These are phyloP conservation scores for Mayetiola destructor DNA, from an alignment of 2,888 invertebrate genomes.

Conservation along the genomic window DNA sequence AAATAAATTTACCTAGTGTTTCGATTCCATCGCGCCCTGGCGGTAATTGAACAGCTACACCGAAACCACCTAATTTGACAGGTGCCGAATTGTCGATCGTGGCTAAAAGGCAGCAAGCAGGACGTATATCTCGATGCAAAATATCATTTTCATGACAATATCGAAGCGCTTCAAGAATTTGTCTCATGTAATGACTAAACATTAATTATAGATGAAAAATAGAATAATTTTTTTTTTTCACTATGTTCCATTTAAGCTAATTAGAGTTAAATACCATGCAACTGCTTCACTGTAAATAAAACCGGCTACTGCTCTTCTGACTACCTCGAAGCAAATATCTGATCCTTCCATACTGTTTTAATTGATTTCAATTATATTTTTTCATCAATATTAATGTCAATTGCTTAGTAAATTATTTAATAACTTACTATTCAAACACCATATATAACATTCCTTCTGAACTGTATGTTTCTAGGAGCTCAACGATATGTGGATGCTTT, in stretches of 20 bases:
- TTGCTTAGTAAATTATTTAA: too few relatives aligned
- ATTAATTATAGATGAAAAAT: not conserved
- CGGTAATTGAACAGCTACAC: conserved; percentile 88
- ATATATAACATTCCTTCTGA: conserved; percentile 98
- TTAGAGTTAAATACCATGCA: too few relatives aligned
- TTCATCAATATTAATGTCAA: not conserved
- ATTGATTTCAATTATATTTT: too few relatives aligned
- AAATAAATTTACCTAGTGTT: conserved; percentile 39
- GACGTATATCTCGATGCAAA: conserved; percentile 92
- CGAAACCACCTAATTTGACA: conserved; percentile 93
- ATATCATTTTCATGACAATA: conserved; percentile 98
- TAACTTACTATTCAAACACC: conserved; percentile 99
- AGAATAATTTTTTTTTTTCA: not conserved
- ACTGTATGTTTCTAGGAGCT: conserved; percentile 93
- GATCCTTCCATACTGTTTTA: conserved; percentile 96
- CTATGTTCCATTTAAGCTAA: too few relatives aligned
- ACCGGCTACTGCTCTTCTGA: conserved; percentile 85
- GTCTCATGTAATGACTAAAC: conserved; percentile 86
- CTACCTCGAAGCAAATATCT: conserved; percentile 96
- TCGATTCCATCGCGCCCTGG: conserved; percentile 53
- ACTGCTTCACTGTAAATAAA: conserved; percentile 99
- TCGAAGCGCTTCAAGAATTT: conserved; percentile 88
- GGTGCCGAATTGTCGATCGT: conserved; percentile 97
- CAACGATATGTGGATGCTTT: conserved; percentile 97
- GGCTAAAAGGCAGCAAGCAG: conserved; percentile 90